A percentile compares a stretch with the other conserved stretches of the same genome.
These are phyloP conservation scores for Coregonus clupeaformis DNA, from an alignment of 2,113 vertebrate genomes.

Conservation along the genomic window DNA sequence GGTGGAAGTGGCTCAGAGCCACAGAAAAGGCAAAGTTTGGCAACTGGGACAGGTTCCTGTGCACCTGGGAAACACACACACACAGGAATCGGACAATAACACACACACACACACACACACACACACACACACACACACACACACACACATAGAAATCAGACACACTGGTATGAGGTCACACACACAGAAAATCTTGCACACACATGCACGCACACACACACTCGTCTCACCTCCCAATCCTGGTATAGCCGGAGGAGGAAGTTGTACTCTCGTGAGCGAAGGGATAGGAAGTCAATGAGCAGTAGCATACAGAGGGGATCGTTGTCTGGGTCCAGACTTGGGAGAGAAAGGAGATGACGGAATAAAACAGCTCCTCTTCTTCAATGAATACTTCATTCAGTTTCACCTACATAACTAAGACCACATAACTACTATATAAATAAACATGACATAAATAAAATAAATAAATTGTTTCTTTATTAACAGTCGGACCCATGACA, in stretches of 20 bases:
- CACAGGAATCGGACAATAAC: conserved; percentile 13
- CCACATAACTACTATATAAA: no score
- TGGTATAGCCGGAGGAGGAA: conserved; percentile 85
- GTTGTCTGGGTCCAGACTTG: conserved; percentile 89
- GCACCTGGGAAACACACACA: conserved; percentile 72
- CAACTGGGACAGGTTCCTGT: conserved; percentile 93
- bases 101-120: neutral
- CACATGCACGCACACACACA: neutral
- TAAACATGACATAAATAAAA: no score
- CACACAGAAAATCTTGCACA: neutral
- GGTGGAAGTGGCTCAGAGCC: conserved; percentile 85
- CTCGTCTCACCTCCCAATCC: conserved; percentile 89
- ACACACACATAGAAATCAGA: conserved; percentile 5
- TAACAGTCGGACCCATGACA: neutral
- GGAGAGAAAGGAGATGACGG: neutral
- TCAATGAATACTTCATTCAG: no score
- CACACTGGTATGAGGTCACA: neutral
- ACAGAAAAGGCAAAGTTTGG: conserved; percentile 96
- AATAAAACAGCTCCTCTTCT: neutral
- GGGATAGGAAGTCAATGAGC: conserved; percentile 85
- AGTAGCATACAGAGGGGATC: conserved; percentile 93
- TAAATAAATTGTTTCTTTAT: no score
- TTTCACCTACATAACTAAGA: no score
- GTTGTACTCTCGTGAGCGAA: conserved; percentile 85
- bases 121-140: neutral